These are phyloP conservation scores for Lepas anatifera DNA, from an alignment of 2,888 invertebrate species.

Conservation along the genomic window DNA sequence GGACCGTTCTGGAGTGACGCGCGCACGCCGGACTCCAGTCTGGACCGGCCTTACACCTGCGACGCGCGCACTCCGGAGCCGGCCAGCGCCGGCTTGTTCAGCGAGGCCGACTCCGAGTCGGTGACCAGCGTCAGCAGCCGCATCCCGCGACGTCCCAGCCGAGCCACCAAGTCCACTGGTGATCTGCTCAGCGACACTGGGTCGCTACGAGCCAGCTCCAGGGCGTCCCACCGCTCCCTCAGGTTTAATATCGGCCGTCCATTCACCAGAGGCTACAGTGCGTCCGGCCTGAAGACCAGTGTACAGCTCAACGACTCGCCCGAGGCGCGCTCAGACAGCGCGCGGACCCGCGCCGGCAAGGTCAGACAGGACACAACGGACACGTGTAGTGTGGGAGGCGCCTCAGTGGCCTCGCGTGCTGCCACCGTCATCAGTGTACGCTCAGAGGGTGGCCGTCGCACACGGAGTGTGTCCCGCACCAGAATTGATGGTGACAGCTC, in stretches of 20 bases:
- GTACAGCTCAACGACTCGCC: not conserved
- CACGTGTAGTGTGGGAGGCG: too few relatives aligned
- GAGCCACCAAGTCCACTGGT: not conserved
- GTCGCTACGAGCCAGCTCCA: not conserved
- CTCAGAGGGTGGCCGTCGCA: too few relatives aligned
- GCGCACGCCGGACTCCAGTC: slow-evolving; percentile 57
- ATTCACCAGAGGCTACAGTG: not conserved
- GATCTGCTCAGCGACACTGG: not conserved
- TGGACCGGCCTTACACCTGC: too few relatives aligned
- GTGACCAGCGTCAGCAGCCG: slow-evolving; percentile 19
- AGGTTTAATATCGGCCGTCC: slow-evolving; percentile 29
- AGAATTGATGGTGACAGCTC: too few relatives aligned
- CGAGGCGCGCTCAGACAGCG: not conserved
- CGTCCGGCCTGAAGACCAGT: not conserved
- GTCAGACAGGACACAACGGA: too few relatives aligned
- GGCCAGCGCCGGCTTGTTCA: slow-evolving; percentile 46
- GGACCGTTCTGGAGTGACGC: slow-evolving; percentile 82
- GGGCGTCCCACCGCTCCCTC: slow-evolving; percentile 15
- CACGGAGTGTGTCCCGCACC: too few relatives aligned
- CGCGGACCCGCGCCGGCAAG: too few relatives aligned
- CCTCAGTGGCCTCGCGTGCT: too few relatives aligned
- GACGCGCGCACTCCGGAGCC: too few relatives aligned
- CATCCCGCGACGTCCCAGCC: slow-evolving; percentile 14
- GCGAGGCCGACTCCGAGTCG: slow-evolving; percentile 25
- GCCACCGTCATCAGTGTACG: too few relatives aligned